Conservation (phyloP, 1,140 invertebrate species). For the Theocolax elegans region DNA sequence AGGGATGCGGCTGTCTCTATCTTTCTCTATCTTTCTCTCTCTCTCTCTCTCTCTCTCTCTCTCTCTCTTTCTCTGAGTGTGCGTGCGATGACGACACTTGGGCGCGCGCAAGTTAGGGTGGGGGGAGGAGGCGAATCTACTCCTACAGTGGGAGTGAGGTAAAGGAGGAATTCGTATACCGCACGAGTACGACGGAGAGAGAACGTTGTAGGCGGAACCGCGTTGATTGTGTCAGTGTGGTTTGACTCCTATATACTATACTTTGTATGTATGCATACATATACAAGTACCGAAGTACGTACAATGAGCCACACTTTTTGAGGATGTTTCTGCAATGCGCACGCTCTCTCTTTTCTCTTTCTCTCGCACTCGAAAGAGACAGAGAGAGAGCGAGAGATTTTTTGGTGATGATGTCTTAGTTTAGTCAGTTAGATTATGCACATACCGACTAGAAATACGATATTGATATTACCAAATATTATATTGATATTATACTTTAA, state of each 20-base stretch:
- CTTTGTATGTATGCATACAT: no score
- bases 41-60: no score
- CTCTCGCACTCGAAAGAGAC: not conserved
- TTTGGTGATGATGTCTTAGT: no score
- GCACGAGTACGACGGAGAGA: not conserved
- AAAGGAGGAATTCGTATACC: not conserved
- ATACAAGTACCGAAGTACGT: no score
- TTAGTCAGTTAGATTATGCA: no score
- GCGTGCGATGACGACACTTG: conserved; percentile 26
- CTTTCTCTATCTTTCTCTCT: not conserved
- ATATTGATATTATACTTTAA: no score
- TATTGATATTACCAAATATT: no score
- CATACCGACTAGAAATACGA: no score
- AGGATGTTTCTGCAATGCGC: no score
- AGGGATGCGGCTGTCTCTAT: not conserved
- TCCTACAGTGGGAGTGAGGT: not conserved
- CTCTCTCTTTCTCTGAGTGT: not conserved
- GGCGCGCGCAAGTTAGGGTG: not conserved
- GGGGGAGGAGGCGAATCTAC: not conserved
- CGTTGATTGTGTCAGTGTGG: not conserved
- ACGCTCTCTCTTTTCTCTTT: no score
- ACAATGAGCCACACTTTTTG: no score
- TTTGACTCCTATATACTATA: no score
- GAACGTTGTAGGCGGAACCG: not conserved
- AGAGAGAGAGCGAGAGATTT: not conserved